Base-by-base conservation (phyloP, 2,888 invertebrate genomes). In the Diloba caeruleocephala region DNA sequence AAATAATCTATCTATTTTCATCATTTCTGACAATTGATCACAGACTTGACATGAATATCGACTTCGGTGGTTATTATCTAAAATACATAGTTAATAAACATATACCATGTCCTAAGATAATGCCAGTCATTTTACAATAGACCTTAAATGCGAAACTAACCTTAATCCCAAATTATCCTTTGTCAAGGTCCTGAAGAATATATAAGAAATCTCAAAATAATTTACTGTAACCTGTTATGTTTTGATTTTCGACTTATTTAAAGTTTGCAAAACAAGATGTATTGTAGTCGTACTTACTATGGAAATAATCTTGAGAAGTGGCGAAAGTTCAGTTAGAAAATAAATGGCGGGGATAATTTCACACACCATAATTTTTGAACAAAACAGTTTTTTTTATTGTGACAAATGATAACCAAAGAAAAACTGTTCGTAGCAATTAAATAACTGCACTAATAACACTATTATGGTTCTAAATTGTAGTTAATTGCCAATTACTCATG, bases 241-340 rank as follows among this genome's bases (percentile, higher is more conserved):
- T 56, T 32, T 15, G 25, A 33, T 43, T 10, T n/a, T 3, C 15
- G 37, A 37, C 25, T 26, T 23, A 29, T 38, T 26, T 37, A 44
- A 44, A 52, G 41, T 19, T 41, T 36, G 23, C 34, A 36, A 46
- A 52, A 49, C 57, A 58, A 48, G 26, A 33, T 41, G 15, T 5
- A 17, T 15, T 39, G 17, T 31, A 34, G 29, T 46, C 23, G 63
- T 37, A 48, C 39, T 49, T 58, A 54, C 55, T 55, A 67, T 65
- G 66, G 56, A 42, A 66, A 65, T 66, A 42, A 58, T 53, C 23
- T 62, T 46, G 28, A 45, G 44, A 42, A 48, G 37, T 41, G 46
- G 66, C 52, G 67, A 67, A 67, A 67, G 67, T 67, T 63, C 28
- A 31, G 44, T 36, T 61, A 46, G 46, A 65, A 64, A 53, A 59